Evolutionary conservation across 2,797 vertebrate genomes (phyloP).

Genomic region (Melanotaenia trifasciata): DNA sequence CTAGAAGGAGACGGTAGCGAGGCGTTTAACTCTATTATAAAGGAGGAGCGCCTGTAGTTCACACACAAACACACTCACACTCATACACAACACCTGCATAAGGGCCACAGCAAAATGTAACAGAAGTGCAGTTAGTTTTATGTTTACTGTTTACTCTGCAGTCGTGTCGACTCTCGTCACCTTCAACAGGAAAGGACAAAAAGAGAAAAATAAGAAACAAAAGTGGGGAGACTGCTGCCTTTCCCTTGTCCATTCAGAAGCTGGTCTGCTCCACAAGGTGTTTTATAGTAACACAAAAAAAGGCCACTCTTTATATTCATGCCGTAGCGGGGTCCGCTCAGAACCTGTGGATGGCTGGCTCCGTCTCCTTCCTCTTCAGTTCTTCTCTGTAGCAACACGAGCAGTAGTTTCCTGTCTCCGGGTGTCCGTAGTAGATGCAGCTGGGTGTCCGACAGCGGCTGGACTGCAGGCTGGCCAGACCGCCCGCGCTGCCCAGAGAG

Average conservation of each 20-base stretch:
- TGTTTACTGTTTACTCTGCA: slow-evolving; percentile 33
- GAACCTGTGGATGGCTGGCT: slow-evolving; percentile 89
- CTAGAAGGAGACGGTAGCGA: slow-evolving; percentile 72
- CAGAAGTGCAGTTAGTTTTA: slow-evolving; percentile 72
- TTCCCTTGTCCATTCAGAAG: slow-evolving; percentile 35
- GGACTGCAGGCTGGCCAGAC: slow-evolving; percentile 82
- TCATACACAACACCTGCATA: slow-evolving; percentile 66
- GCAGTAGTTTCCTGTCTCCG: slow-evolving; percentile 95
- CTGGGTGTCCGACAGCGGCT: slow-evolving; percentile 92
- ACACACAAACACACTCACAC: slow-evolving; percentile 31
- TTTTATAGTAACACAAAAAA: slow-evolving; percentile 37
- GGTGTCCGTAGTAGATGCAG: slow-evolving; percentile 95
- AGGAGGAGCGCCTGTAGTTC: slow-evolving; percentile 58
- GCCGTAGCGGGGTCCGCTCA: slow-evolving; percentile 70
- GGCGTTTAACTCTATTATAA: slow-evolving; percentile 47
- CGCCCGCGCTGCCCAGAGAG: slow-evolving; percentile 72
- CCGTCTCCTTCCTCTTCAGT: slow-evolving; percentile 88
- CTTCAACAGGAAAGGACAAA: slow-evolving; percentile 55
- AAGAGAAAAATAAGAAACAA: slow-evolving; percentile 2
- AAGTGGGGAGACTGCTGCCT: slow-evolving; percentile 29
- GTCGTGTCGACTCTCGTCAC: slow-evolving; percentile 17
- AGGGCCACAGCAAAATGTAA: slow-evolving; percentile 80
- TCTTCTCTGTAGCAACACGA: slow-evolving; percentile 95
- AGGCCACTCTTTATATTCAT: slow-evolving; percentile 67
- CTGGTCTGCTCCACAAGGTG: slow-evolving; percentile 13